phyloP scores from a whole-genome alignment of 1,140 invertebrate genomes.

The Paralvinella palmiformis region DNA sequence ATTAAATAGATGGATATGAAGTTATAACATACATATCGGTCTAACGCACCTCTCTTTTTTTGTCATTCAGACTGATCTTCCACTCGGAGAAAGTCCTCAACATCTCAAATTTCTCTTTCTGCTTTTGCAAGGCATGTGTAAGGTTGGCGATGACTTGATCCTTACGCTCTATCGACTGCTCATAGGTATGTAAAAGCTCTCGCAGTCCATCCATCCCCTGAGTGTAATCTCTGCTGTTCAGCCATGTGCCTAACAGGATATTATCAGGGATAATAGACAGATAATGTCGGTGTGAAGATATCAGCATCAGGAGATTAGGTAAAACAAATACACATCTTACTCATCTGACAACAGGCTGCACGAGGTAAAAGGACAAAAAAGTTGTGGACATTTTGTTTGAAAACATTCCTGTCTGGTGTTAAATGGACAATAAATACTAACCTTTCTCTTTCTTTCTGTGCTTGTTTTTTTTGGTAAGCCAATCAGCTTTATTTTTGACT shows the following conservation, averaged over 20 bases:
- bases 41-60: slow-evolving; percentile 35
- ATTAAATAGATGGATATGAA: no score
- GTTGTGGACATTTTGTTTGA: background rate
- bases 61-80: slow-evolving; percentile 35
- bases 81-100: slow-evolving; percentile 39
- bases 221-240: slow-evolving; percentile 29
- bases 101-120: slow-evolving; percentile 37
- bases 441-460: slow-evolving; percentile 32
- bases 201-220: slow-evolving; percentile 39
- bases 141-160: slow-evolving; percentile 45
- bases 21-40: background rate
- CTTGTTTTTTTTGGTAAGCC: slow-evolving; percentile 30
- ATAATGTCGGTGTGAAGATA: no score
- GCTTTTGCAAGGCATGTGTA: slow-evolving; percentile 40
- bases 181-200: slow-evolving; percentile 42
- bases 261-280: no score
- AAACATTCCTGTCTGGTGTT: background rate
- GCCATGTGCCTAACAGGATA: slow-evolving; percentile 29
- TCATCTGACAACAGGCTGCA: no score
- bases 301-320: no score
- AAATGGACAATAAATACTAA: background rate
- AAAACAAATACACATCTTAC: no score
- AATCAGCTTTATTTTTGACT: slow-evolving; percentile 35
- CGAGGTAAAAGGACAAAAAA: background rate
- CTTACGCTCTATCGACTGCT: slow-evolving; percentile 41